These are phyloP conservation scores for Papilio polyxenes DNA, from an alignment of 1,140 invertebrate species.

Conservation along the genomic window DNA sequence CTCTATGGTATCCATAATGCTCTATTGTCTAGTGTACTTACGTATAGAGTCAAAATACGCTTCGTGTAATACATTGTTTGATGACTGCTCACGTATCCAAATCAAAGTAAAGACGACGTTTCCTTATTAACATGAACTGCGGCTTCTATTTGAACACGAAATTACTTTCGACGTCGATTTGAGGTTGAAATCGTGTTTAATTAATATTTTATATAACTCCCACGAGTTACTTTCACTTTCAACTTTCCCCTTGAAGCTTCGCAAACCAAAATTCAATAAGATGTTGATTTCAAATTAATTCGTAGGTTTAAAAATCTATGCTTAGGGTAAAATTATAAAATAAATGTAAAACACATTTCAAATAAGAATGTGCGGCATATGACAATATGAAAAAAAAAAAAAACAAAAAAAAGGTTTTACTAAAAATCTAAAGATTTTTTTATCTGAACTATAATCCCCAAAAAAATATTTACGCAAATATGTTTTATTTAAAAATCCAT, in stretches of 20 bases:
- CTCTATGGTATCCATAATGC: too few relatives aligned
- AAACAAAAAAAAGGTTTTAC: too few relatives aligned
- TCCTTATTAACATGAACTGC: background rate
- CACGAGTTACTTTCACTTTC: slow-evolving; percentile 7
- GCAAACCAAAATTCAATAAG: background rate
- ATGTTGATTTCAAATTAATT: slow-evolving; percentile 1
- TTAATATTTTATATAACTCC: slow-evolving; percentile 25
- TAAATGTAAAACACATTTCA: too few relatives aligned
- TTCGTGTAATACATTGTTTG: background rate
- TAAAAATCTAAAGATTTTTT: too few relatives aligned
- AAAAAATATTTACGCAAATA: too few relatives aligned
- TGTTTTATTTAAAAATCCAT: too few relatives aligned
- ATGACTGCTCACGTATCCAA: background rate
- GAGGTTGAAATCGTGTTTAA: slow-evolving; percentile 15
- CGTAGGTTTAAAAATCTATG: background rate
- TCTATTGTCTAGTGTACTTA: too few relatives aligned
- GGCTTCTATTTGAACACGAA: slow-evolving; percentile 5
- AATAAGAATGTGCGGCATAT: too few relatives aligned
- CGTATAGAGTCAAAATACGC: background rate
- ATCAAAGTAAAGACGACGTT: background rate
- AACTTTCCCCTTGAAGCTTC: background rate
- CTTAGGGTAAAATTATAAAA: too few relatives aligned
- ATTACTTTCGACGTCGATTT: slow-evolving; percentile 18
- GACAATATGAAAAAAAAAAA: too few relatives aligned
- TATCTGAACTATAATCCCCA: too few relatives aligned